Evolutionary conservation across 2,888 invertebrate species (phyloP), one percentile per base, ranked within the genome.

Genomic region (Operophtera brumata): DNA sequence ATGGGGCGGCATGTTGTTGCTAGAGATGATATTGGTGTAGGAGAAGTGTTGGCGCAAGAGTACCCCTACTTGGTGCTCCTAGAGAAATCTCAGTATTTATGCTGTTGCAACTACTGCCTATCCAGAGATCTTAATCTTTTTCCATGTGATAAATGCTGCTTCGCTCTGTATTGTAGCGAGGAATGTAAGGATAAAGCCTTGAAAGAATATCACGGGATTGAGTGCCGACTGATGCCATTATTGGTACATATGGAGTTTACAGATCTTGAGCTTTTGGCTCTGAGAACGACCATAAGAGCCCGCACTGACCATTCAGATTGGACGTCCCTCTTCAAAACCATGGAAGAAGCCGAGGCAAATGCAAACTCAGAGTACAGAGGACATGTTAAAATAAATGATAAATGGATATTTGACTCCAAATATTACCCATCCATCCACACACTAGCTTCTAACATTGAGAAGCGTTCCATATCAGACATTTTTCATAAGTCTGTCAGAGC

Each of bases 31-130:
- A 92, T 96, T 53, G 77, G 86, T 62, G 92, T 94, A 0, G 96
- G 96, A 42, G 96, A 97, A 76, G 83, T 96, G 6, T 76, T 98
- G 32, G 93, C 93, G 1, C 86, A 94, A 41, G 98, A 98, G 80
- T 90, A 93, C 51, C 95, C 97, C 0, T 97, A 94, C 75, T 75
- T 86, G 36, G 67, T 64, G 1, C 59, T 89, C 8, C 74, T 95
- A 13, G 71, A 92, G 20, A 90, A 91, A 37, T 77, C 91, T 8
- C 91, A 91, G 64, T 79, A 81, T 48, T 76, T 90, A 32, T 92
- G 90, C 14, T 92, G 93, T 72, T 96, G 96, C 71, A 93, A 92
- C 65, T 84, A 93, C 61, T 96, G 96, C 72, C 82, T 94, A 48
- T 88, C 91, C 36, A 82, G 92, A 54, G 86, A 85, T 62, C 84